Conservation (phyloP, 2,888 invertebrate genomes). For the Eudasyphora cyanicolor region DNA sequence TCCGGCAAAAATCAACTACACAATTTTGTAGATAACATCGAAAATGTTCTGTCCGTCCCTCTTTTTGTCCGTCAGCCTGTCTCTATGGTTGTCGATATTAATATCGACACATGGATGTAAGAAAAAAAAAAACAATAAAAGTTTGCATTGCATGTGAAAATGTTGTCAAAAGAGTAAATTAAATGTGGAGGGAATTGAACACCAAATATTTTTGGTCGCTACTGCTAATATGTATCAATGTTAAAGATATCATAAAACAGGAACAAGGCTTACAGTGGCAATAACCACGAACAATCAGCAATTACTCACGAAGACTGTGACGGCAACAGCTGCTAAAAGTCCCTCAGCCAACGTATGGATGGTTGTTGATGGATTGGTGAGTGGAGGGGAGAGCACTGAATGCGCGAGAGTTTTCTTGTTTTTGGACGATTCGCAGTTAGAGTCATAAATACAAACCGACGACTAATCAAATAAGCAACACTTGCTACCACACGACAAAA, state of each 20-base stretch:
- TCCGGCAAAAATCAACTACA: conserved; percentile 7
- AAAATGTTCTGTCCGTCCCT: conserved; percentile 25
- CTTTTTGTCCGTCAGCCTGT: too few species aligned
- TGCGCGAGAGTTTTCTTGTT: neutral
- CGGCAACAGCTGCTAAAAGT: conserved; percentile 44
- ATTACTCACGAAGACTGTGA: too few species aligned
- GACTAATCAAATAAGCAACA: conserved; percentile 54
- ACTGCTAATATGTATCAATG: neutral
- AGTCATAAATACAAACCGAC: conserved; percentile 41
- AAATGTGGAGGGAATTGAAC: conserved; percentile 50
- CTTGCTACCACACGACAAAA: conserved; percentile 44
- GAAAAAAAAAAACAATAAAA: conserved; percentile 12
- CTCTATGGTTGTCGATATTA: conserved; percentile 22
- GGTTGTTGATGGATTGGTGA: too few species aligned
- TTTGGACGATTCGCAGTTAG: conserved; percentile 25
- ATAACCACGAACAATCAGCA: conserved; percentile 33
- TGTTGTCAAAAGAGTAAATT: conserved; percentile 52
- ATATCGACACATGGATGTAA: neutral
- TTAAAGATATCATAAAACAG: neutral
- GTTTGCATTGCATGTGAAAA: conserved; percentile 36
- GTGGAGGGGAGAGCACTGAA: too few species aligned
- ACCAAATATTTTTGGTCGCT: conserved; percentile 6
- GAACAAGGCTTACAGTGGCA: neutral
- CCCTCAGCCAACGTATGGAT: neutral
- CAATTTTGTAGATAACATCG: conserved; percentile 15